Evolutionary conservation across 2,113 vertebrate genomes (phyloP), one percentile per base, ranked within the genome.

Genomic region (Tragelaphus strepsiceros): DNA sequence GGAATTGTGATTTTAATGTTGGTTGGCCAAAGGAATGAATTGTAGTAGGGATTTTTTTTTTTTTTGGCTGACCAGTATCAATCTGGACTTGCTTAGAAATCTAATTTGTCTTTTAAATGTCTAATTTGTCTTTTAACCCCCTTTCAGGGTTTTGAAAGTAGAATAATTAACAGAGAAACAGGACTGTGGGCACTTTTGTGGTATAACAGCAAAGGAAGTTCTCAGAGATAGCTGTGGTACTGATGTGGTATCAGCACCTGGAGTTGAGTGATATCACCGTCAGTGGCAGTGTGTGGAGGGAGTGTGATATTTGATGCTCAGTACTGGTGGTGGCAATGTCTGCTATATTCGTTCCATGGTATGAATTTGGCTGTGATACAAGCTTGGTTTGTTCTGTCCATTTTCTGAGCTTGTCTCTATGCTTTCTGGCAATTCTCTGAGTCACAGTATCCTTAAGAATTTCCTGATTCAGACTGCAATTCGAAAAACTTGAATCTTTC

Each of bases 381-480:
- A 88, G 4, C 24, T 49, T 30, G 13, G 5, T 81, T 81, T 53
- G 19, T 85, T 93, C 56, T 80, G 54, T 14, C n/a, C 19, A 61
- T n/a, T 93, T 96, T 95, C 62, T 56, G 51, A 87, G 13, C 7
- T 5, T 26, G 13, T 58, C 24, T 35, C 78, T 74, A 17, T 22
- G 39, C 16, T 90, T 80, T 51, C 46, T n/a, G 39, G 28, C 24
- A 59, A 71, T 32, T 86, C 49, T 26, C 10, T 62, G 87, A 91
- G 62, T 95, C 43, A 62, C 30, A 19, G 43, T 39, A 43, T 88
- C 24, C 59, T 88, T 77, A 95, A 77, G 64, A 83, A 90, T 88
- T 96, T 84, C 84, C 93, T 85, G 56, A n/a, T 82, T 97, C n/a
- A 51, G 26, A 61, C 2, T 43, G 22, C 49, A 51, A n/a, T 35